Conservation (phyloP, 2,113 vertebrate genomes). For the Sakesphorus luctuosus region DNA sequence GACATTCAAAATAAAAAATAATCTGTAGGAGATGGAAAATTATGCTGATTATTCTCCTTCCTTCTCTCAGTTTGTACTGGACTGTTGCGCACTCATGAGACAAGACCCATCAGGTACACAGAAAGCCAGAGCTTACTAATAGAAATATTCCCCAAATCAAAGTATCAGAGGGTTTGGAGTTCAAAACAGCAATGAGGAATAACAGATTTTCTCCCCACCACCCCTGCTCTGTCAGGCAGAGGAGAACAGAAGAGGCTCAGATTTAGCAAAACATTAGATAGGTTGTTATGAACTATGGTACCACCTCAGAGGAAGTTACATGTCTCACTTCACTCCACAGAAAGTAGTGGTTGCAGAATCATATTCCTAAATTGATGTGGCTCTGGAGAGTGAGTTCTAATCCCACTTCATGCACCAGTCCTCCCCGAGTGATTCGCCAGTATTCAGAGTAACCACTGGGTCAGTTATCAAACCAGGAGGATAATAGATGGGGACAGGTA, state of each 20-base stretch:
- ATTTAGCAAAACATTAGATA: background rate
- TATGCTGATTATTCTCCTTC: background rate
- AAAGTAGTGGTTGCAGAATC: background rate
- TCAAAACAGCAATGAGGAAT: background rate
- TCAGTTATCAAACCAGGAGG: background rate
- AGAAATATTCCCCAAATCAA: background rate
- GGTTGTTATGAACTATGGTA: background rate
- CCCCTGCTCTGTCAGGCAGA: background rate
- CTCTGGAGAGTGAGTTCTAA: background rate
- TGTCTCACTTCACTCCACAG: background rate
- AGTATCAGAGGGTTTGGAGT: background rate
- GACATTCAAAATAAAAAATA: background rate
- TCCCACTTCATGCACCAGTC: background rate
- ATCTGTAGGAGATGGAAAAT: background rate
- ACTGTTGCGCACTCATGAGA: fast-evolving
- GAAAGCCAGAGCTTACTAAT: background rate
- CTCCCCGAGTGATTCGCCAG: background rate
- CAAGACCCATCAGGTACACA: background rate
- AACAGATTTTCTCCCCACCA: background rate
- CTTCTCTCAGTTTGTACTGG: background rate
- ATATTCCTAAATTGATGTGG: background rate
- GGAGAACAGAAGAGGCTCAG: background rate
- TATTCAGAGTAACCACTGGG: background rate
- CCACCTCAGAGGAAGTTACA: background rate
- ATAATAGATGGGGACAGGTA: background rate